phyloP scores from a whole-genome alignment of 2,888 invertebrate species.

The Athalia circularis region DNA sequence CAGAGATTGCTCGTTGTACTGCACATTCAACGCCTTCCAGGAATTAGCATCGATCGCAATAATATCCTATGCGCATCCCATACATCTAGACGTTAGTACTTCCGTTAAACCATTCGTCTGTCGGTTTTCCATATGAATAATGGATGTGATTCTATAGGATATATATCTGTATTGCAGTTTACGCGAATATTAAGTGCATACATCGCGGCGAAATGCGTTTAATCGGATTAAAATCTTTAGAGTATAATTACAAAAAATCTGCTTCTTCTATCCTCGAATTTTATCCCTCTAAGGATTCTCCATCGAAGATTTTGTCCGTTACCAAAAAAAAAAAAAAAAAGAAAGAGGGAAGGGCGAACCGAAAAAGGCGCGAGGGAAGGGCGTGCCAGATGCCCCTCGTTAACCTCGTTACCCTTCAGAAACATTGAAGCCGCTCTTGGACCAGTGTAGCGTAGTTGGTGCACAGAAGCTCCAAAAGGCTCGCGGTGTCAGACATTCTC shows the following conservation, averaged over 20 bases:
- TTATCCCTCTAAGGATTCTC: no score
- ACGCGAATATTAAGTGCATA: no score
- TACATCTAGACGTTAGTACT: conserved; percentile 26
- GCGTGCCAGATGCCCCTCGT: conserved; percentile 39
- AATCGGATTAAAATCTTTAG: no score
- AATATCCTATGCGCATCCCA: conserved; percentile 15
- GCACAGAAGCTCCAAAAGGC: not conserved
- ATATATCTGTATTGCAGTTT: not conserved
- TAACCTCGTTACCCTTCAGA: conserved; percentile 33
- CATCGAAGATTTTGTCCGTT: conserved; percentile 1
- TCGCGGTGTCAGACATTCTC: not conserved
- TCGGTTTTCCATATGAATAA: conserved; percentile 38
- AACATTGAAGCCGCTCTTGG: not conserved
- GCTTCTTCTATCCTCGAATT: no score
- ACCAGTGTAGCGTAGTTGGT: not conserved
- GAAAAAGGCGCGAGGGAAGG: not conserved
- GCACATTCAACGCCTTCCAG: conserved; percentile 25
- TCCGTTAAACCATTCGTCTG: conserved; percentile 39
- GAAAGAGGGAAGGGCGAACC: not conserved
- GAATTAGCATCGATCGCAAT: conserved; percentile 37
- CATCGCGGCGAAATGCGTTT: no score
- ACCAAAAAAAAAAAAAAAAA: not conserved
- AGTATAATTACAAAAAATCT: no score
- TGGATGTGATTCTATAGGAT: not conserved
- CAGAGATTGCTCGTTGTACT: not conserved